Evolutionary conservation across 1,140 invertebrate species (phyloP), one percentile per base, ranked within the genome.

Genomic region (Marisa cornuarietis): DNA sequence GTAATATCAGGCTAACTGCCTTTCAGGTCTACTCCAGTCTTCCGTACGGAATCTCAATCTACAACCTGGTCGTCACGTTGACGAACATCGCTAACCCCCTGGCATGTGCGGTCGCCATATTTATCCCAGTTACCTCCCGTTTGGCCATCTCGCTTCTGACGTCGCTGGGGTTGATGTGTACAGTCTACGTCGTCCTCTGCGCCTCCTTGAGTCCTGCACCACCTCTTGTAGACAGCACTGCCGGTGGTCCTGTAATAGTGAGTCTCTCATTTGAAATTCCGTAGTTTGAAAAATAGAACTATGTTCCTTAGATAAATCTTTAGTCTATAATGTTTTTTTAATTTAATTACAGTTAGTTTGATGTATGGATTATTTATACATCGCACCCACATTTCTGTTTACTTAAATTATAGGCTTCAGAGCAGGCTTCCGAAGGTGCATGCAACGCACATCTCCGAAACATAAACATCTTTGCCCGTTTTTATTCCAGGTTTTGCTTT

Each of bases 31-130:
- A 95, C 88, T 96, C 96, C 2, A 95, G 95, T 89, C 91, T 96
- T 76, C 96, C 96, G 0, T 98, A 98, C 88, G 96, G 96, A 6
- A 94, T 93, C 49, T 49, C 86, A 11, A 94, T 95, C 0, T 98
- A 97, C 91, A 96, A 97, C 90, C 92, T 97, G 84, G 93, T 95
- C 8, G 94, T 95, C 24, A 95, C 95, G 10, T 90, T 98, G 54
- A 93, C 94, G 22, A 94, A 94, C 18, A 95, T 97, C 91, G 95
- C 96, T 26, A 96, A 95, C 90, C 96, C 96, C 14, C 85, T 94
- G n/a, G 95, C 95, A n/a, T 96, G 96, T 91, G 94, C 95, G 83
- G 85, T 96, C 49, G 95, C 95, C 76, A 94, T 96, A 87, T 94
- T 96, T 88, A 86, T 95, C 69, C 93, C 94, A 71, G 92, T 93